Evolutionary conservation across 1,140 invertebrate species (phyloP).

Genomic region (Trichonephila clavipes): DNA sequence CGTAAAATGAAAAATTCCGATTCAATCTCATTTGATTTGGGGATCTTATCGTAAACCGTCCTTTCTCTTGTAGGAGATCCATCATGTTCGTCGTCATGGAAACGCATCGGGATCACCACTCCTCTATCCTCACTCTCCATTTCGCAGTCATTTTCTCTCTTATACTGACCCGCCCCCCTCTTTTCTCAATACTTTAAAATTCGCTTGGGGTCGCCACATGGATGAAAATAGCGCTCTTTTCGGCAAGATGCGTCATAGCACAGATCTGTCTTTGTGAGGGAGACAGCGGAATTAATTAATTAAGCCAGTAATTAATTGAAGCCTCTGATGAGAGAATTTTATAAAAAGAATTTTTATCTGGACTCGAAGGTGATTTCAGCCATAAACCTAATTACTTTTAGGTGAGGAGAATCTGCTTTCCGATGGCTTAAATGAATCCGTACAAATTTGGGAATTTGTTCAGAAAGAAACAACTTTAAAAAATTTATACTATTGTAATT

Average conservation of each 20-base stretch:
- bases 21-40: constrained; percentile 76
- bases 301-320: constrained; percentile 55
- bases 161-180: neutral
- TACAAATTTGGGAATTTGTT: too few species aligned
- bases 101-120: constrained; percentile 25
- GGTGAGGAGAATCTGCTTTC: neutral
- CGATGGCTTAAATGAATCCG: too few species aligned
- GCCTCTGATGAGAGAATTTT: neutral
- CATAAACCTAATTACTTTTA: constrained; percentile 5
- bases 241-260: constrained; percentile 19
- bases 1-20: constrained; percentile 76
- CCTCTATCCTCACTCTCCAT: constrained; percentile 25
- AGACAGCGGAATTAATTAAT: constrained; percentile 60
- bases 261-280: constrained; percentile 25
- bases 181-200: constrained; percentile 49
- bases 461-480: too few species aligned
- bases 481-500: too few species aligned
- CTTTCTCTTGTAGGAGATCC: constrained; percentile 76
- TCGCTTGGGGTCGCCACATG: neutral
- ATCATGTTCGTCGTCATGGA: constrained; percentile 65
- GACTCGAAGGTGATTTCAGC: neutral
- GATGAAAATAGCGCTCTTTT: constrained; percentile 25
- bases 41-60: constrained; percentile 73
- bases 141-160: constrained; percentile 44
- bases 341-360: constrained; percentile 4